Evolutionary conservation across 2,888 invertebrate genomes (phyloP).

Genomic region (Stenchaetothrips biformis): DNA sequence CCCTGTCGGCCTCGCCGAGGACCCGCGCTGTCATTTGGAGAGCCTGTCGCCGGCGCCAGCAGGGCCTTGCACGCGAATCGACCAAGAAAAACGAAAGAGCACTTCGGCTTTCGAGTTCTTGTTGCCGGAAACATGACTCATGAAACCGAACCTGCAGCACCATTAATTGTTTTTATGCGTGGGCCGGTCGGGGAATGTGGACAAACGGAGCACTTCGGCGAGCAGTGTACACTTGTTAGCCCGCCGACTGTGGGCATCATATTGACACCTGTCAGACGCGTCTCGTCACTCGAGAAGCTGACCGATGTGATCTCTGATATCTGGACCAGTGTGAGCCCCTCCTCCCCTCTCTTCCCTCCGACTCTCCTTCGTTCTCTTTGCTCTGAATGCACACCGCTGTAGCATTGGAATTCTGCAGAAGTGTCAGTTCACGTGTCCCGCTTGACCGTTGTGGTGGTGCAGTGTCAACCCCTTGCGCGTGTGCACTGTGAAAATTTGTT

Average conservation of each 20-base stretch:
- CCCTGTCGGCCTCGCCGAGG: background rate
- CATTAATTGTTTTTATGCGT: background rate
- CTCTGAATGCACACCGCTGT: background rate
- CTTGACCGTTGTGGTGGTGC: no score
- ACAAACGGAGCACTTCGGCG: background rate
- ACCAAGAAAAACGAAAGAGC: no score
- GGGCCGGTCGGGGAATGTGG: background rate
- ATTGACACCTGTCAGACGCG: slow-evolving; percentile 9
- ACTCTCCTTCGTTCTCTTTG: background rate
- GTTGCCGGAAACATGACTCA: no score
- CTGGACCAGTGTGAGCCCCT: background rate
- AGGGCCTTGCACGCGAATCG: no score
- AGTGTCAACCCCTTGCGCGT: no score
- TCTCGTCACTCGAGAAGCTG: background rate
- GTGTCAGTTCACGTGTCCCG: background rate
- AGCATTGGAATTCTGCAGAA: background rate
- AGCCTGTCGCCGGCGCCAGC: no score
- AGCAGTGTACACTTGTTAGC: no score
- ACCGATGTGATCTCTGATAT: background rate
- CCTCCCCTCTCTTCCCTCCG: background rate
- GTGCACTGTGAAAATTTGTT: no score
- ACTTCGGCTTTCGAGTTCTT: no score
- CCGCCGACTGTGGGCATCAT: background rate
- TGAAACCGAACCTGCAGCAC: no score
- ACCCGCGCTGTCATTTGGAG: no score